These are phyloP conservation scores for Doryteuthis pealeii DNA, from an alignment of 1,140 invertebrate species.

Conservation along the genomic window DNA sequence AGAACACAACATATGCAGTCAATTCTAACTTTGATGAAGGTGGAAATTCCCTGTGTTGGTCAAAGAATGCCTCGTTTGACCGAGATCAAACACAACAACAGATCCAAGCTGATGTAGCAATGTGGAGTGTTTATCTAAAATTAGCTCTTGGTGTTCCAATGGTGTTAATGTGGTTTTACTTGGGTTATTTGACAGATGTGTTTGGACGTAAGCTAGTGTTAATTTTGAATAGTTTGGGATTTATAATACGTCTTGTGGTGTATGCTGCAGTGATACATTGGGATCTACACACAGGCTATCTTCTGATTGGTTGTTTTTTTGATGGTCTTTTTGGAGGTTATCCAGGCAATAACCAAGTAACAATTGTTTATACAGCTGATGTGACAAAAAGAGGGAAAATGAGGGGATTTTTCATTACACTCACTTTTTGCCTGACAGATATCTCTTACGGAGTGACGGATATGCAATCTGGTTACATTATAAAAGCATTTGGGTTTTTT, in stretches of 20 bases:
- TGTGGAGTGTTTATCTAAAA: background rate
- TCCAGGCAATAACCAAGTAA: background rate
- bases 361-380: slow-evolving; percentile 10
- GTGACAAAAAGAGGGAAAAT: background rate
- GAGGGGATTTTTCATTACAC: background rate
- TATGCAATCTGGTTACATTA: background rate
- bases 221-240: background rate
- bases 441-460: background rate
- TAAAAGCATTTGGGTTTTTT: slow-evolving; percentile 6
- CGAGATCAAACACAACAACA: background rate
- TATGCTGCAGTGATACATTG: background rate
- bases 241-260: background rate
- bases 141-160: background rate
- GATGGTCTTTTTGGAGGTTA: slow-evolving; percentile 12
- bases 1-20: background rate
- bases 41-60: background rate
- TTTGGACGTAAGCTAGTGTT: slow-evolving; percentile 2
- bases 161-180: background rate
- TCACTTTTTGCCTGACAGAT: background rate
- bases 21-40: background rate
- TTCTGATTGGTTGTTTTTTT: slow-evolving; percentile 9
- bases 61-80: background rate
- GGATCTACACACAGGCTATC: background rate
- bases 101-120: background rate
- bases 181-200: slow-evolving; percentile 3